Conservation (phyloP, 1,140 invertebrate species). For the Berghia stephanieae region DNA sequence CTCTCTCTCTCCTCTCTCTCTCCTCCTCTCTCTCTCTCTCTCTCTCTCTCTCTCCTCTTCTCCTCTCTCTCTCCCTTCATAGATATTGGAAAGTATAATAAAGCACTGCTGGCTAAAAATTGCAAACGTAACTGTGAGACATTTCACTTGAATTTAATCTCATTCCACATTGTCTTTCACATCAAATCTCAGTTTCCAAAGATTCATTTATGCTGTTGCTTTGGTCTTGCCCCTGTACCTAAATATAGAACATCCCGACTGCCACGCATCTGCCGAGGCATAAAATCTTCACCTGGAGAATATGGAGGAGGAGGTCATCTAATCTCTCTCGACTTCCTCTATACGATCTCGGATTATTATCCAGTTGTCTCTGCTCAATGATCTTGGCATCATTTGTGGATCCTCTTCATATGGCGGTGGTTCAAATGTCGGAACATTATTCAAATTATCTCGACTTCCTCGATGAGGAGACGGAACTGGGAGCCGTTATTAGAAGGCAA, state of each 20-base stretch:
- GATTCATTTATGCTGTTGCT: constrained; percentile 10
- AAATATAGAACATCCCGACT: constrained; percentile 5
- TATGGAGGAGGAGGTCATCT: constrained; percentile 15
- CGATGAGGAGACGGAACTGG: not conserved
- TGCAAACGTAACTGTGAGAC: too few relatives aligned
- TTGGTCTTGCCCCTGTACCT: not conserved
- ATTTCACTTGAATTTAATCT: not conserved
- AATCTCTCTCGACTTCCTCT: not conserved
- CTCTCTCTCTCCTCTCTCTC: not conserved
- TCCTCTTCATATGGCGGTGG: not conserved
- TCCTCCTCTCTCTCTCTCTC: constrained; percentile 25
- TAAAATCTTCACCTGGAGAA: constrained; percentile 5
- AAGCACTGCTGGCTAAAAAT: too few relatives aligned
- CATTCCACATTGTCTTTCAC: not conserved
- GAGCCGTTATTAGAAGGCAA: not conserved
- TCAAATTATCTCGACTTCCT: not conserved
- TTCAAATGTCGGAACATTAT: not conserved
- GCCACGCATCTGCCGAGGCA: not conserved
- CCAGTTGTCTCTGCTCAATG: not conserved
- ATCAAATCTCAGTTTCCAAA: constrained; percentile 19
- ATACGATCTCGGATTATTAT: not conserved
- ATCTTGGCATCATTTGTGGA: not conserved
- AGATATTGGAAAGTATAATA: too few relatives aligned
- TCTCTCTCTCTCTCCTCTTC: constrained; percentile 19
- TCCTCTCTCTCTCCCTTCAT: not conserved